A percentile compares a stretch with the other conserved stretches of the same genome.
Evolutionary conservation across 2,113 vertebrate species (phyloP).

Genomic region (Pseudorasbora parva): DNA sequence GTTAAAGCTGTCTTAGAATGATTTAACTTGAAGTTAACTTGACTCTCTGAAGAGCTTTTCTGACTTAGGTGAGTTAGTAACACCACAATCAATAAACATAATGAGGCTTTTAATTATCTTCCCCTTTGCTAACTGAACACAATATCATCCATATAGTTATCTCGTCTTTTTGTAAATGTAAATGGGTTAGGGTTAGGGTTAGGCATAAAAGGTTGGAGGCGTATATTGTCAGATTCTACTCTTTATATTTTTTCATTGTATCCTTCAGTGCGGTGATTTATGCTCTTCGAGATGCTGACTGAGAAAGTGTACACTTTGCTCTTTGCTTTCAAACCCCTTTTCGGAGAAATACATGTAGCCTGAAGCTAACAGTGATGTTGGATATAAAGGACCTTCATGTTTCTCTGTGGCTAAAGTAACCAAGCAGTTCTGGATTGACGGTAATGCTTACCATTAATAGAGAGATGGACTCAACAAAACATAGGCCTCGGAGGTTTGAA

Average conservation of each 20-base stretch:
- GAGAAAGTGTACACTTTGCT: conserved; percentile 56
- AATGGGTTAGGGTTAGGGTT: too few relatives aligned
- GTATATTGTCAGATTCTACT: conserved; percentile 12
- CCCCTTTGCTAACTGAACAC: background rate
- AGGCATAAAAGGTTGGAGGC: conserved; percentile 50
- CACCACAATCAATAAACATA: conserved; percentile 7
- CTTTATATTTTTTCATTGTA: conserved; percentile 50
- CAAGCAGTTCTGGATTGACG: conserved; percentile 20
- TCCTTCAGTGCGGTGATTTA: conserved; percentile 58
- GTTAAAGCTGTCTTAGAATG: background rate
- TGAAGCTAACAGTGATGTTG: conserved; percentile 54
- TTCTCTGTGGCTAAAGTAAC: conserved; percentile 37
- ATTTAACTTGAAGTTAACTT: background rate
- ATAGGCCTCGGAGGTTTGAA: conserved; percentile 65
- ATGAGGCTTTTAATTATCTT: conserved; percentile 28
- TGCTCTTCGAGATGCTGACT: conserved; percentile 56
- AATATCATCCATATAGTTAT: background rate
- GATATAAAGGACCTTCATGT: conserved; percentile 5
- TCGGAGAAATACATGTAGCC: conserved; percentile 56
- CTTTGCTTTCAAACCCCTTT: conserved; percentile 28
- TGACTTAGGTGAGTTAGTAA: background rate
- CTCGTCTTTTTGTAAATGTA: background rate
- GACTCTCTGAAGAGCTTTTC: conserved; percentile 27
- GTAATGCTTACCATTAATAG: conserved; percentile 68
- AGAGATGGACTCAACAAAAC: conserved; percentile 62